Conservation (phyloP, 2,797 vertebrate genomes). For the Lacerta bilineata region DNA sequence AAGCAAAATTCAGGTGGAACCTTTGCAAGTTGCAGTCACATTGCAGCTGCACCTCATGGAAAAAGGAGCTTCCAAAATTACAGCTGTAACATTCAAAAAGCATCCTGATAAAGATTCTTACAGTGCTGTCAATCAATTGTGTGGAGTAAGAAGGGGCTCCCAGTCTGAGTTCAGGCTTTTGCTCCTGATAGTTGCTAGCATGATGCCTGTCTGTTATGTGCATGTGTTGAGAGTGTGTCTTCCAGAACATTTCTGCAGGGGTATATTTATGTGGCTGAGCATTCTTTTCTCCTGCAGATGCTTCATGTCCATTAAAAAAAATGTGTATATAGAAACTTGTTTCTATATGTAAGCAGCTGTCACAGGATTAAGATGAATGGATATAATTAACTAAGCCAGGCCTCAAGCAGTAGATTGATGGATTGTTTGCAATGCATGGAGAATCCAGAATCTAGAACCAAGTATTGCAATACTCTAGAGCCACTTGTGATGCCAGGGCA, state of each 20-base stretch:
- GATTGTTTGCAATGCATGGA: neutral
- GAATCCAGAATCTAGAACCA: neutral
- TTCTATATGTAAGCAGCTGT: neutral
- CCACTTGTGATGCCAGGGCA: neutral
- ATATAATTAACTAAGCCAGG: neutral
- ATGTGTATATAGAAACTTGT: neutral
- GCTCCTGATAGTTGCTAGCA: too few species aligned
- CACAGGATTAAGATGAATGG: neutral
- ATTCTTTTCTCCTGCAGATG: neutral
- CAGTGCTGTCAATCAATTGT: too few species aligned
- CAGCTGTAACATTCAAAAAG: too few species aligned
- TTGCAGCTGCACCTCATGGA: too few species aligned
- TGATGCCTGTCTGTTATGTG: too few species aligned
- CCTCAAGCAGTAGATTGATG: neutral
- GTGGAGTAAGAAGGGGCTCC: too few species aligned
- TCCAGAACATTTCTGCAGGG: neutral
- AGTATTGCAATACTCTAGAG: neutral
- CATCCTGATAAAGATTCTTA: too few species aligned
- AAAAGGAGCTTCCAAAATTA: too few species aligned
- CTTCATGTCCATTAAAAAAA: constrained; percentile 3
- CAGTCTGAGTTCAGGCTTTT: too few species aligned
- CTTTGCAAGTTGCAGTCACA: too few species aligned
- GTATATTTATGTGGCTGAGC: neutral
- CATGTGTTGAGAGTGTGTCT: too few species aligned
- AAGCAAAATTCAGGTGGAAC: too few species aligned